Evolutionary conservation across 2,888 invertebrate genomes (phyloP), one percentile per base, ranked within the genome.

Genomic region (Macropis europaea): DNA sequence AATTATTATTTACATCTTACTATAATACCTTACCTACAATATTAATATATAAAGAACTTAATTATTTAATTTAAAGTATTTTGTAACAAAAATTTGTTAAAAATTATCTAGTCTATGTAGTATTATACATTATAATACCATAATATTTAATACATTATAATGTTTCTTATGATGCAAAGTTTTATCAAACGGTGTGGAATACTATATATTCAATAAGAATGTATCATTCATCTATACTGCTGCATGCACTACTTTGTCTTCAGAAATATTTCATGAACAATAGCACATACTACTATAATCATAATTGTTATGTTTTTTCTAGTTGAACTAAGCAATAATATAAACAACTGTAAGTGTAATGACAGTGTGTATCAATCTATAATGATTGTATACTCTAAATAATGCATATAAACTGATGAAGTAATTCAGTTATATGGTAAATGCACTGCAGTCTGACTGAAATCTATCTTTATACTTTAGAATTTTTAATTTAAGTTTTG

Each of bases 181-280:
- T 47, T n/a, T 47, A 34, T 45, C 34, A 32, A 19, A 3, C 38
- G 28, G 26, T 7, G n/a, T 28, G 11, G 24, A 36, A 32, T 9
- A 22, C 15, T 50, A 40, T 19, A 15, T 7, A 40, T 48, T 19
- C 2, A 30, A 40, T 30, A 30, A n/a, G 24, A 34, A 40, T 50
- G 30, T 50, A 24, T 40, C n/a, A 28, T 30, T 3, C 34, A 9
- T 32, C 52, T 60, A 53, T 36, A 34, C 22, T 32, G 3, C 22
- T 52, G 28, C 71, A 70, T 70, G 70, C 70, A 47, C 47, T 70
- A 52, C 13, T 30, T 15, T 22, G 7, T 40, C 26, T 36, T 32
- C 6, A 15, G 7, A 42, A 52, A 40, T 19, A 66, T 28, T 43
- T 17, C 9, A 34, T 36, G 6, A 47, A 24, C 36, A 24, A 11